Percentiles rank a stretch among this genome's conserved stretches.
Conservation (phyloP, 2,113 vertebrate species). For the Thymallus thymallus region DNA sequence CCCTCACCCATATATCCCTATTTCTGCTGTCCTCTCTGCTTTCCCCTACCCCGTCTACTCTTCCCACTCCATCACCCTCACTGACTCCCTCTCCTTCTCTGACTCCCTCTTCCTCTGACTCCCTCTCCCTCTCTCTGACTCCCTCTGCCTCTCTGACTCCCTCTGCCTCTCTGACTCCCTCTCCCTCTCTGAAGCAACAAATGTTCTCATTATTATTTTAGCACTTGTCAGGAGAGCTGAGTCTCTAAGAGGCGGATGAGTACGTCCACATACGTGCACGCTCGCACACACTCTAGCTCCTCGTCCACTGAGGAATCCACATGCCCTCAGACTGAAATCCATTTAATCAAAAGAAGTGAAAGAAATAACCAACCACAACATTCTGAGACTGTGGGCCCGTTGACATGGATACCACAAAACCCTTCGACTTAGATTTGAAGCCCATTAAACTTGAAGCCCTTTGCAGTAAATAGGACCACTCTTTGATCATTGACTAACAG, state of each 20-base stretch:
- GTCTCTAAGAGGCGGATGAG: conserved; percentile 27
- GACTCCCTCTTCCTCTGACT: no score
- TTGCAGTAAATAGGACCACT: not conserved
- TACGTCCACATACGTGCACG: conserved; percentile 26
- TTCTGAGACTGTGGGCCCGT: not conserved
- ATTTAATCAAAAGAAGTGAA: not conserved
- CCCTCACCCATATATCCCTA: not conserved
- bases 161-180: no score
- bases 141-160: no score
- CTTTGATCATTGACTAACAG: not conserved
- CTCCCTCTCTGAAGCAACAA: conserved; percentile 44
- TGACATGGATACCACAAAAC: not conserved
- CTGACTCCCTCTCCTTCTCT: no score
- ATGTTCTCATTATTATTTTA: conserved; percentile 73
- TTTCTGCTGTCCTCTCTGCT: not conserved
- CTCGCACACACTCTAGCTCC: not conserved
- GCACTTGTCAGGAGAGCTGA: conserved; percentile 58
- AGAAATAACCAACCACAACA: not conserved
- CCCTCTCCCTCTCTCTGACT: not conserved
- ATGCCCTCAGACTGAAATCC: no score
- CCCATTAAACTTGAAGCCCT: not conserved
- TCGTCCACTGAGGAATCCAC: not conserved
- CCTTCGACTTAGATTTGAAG: not conserved
- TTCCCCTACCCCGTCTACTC: not conserved
- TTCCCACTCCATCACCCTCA: not conserved